Evolutionary conservation across 2,888 invertebrate species (phyloP).

Genomic region (Lacanobia wlatinum): DNA sequence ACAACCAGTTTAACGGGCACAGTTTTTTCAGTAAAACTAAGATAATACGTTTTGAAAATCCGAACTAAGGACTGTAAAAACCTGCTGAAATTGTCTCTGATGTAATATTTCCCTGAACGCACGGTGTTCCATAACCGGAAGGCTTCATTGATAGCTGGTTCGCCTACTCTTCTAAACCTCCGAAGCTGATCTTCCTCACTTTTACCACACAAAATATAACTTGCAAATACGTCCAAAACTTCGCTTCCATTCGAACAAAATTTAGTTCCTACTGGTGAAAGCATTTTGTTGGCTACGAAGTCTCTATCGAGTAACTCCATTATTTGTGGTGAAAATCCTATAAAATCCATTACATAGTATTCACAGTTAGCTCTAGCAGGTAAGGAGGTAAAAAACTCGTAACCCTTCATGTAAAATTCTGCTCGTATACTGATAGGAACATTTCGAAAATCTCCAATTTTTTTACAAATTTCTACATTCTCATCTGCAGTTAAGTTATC

Average conservation of each 20-base stretch:
- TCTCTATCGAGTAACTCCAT: constrained; percentile 70
- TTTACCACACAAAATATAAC: constrained; percentile 67
- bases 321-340: constrained; percentile 55
- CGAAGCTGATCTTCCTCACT: constrained; percentile 48
- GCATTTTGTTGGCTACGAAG: constrained; percentile 68
- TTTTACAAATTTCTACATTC: constrained; percentile 72
- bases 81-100: constrained; percentile 3
- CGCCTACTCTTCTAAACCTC: constrained; percentile 1
- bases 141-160: constrained; percentile 1
- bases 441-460: constrained; percentile 57
- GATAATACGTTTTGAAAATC: not conserved
- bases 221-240: constrained; percentile 51
- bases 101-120: not conserved
- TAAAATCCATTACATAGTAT: constrained; percentile 51
- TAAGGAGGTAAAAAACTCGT: constrained; percentile 67
- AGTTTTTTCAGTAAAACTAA: constrained; percentile 52
- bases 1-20: constrained; percentile 70
- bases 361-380: constrained; percentile 63
- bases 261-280: constrained; percentile 59
- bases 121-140: constrained; percentile 1
- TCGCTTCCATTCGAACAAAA: constrained; percentile 40
- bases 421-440: constrained; percentile 59
- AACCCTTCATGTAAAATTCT: constrained; percentile 70
- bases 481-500: constrained; percentile 69
- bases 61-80: constrained; percentile 1